A percentile compares a stretch with the other conserved stretches of the same genome.
These are phyloP conservation scores for Palythoa caribaeorum DNA, from an alignment of 92 coral and sea anemone genomes.

Conservation along the genomic window DNA sequence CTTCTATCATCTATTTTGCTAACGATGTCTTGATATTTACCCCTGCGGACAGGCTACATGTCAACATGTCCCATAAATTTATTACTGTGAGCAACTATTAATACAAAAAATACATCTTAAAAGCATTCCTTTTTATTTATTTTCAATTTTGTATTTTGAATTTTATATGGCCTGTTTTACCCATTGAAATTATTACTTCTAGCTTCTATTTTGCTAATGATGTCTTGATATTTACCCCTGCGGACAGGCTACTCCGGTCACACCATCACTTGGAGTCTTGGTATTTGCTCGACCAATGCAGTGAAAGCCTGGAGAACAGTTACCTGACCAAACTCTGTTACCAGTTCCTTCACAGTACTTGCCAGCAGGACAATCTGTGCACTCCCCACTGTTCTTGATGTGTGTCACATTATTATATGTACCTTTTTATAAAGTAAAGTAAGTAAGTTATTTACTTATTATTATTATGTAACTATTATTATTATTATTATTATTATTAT, in stretches of 20 bases:
- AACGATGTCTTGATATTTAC: constrained; percentile 30
- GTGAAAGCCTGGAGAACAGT: constrained; percentile 86
- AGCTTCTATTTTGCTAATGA: no score
- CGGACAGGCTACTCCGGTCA: constrained; percentile 88
- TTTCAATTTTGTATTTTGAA: no score
- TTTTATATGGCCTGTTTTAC: no score
- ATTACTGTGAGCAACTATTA: no score
- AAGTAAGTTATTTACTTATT: not conserved
- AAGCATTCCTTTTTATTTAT: no score
- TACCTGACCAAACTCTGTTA: constrained; percentile 83
- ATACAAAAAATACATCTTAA: no score
- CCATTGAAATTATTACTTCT: no score
- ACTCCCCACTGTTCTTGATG: constrained; percentile 68
- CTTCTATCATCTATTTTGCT: no score
- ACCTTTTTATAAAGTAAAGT: constrained; percentile 53
- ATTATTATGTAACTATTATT: no score
- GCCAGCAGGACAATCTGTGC: constrained; percentile 89
- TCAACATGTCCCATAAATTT: no score
- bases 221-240: constrained; percentile 66
- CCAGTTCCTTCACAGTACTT: constrained; percentile 92
- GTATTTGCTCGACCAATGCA: constrained; percentile 85
- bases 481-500: no score
- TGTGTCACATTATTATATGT: constrained; percentile 85
- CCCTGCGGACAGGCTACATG: constrained; percentile 82
- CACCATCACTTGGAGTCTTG: constrained; percentile 81